Conservation (phyloP, 2,797 vertebrate species). For the Crenichthys baileyi region DNA sequence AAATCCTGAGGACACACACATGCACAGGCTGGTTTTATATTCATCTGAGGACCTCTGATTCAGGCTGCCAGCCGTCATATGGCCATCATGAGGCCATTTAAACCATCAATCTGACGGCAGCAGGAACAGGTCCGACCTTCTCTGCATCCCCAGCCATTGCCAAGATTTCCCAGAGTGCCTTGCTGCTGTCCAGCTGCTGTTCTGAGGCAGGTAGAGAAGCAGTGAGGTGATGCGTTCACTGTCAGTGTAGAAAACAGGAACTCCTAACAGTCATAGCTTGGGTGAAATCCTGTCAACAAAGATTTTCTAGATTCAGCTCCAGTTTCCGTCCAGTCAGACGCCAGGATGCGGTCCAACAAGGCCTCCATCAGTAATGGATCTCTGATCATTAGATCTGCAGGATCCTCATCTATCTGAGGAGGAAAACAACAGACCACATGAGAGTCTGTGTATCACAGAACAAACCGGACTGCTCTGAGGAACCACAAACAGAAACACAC, state of each 20-base stretch:
- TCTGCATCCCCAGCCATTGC: neutral
- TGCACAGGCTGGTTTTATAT: neutral
- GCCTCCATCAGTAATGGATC: too few species aligned
- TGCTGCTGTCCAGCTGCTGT: neutral
- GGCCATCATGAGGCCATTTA: neutral
- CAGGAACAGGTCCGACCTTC: neutral
- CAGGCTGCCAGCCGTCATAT: neutral
- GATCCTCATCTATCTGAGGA: too few species aligned
- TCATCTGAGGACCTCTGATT: constrained; percentile 1
- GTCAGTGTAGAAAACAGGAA: neutral
- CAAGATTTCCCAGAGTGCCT: neutral
- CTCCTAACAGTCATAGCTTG: neutral
- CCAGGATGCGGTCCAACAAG: too few species aligned
- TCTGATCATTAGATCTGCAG: too few species aligned
- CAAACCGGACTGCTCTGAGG: too few species aligned
- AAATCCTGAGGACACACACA: constrained; percentile 56
- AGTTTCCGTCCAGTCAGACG: too few species aligned
- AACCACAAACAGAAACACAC: too few species aligned
- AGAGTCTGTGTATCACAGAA: too few species aligned
- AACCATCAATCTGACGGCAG: too few species aligned
- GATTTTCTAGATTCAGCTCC: too few species aligned
- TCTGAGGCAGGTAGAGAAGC: neutral
- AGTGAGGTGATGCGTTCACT: neutral
- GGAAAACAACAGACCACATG: too few species aligned
- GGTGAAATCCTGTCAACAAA: too few species aligned